These are phyloP conservation scores for Synergus gifuensis DNA, from an alignment of 2,888 invertebrate genomes.

Conservation along the genomic window DNA sequence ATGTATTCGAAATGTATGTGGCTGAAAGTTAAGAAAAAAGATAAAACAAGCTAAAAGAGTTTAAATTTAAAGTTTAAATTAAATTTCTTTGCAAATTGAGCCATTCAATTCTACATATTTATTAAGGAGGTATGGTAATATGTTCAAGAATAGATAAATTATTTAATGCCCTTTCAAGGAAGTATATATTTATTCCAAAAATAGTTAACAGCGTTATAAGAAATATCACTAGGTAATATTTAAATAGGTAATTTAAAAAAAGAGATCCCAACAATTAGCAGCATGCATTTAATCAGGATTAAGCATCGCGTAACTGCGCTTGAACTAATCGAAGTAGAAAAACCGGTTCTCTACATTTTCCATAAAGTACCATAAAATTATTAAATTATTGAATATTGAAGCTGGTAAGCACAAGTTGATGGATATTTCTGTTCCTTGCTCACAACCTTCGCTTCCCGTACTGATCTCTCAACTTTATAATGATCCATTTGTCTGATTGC, in stretches of 20 bases:
- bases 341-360: conserved; percentile 28
- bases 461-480: conserved; percentile 20
- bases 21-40: background rate
- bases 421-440: conserved; percentile 1
- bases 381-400: conserved; percentile 11
- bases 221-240: background rate
- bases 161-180: background rate
- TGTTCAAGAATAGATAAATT: background rate
- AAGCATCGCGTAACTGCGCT: background rate
- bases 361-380: conserved; percentile 18
- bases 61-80: no score
- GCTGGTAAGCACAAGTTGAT: conserved; percentile 13
- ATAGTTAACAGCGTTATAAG: background rate
- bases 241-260: background rate
- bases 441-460: conserved; percentile 22
- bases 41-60: background rate
- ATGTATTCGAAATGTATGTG: background rate
- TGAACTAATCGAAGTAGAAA: conserved; percentile 18
- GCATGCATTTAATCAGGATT: conserved; percentile 1
- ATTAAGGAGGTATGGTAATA: no score
- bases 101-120: no score
- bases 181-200: background rate
- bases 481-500: conserved; percentile 48
- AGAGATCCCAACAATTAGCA: conserved; percentile 3
- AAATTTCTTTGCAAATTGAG: no score